These are phyloP conservation scores for Pycnomerus fuliginosus DNA, from an alignment of 2,888 invertebrate species.

Conservation along the genomic window DNA sequence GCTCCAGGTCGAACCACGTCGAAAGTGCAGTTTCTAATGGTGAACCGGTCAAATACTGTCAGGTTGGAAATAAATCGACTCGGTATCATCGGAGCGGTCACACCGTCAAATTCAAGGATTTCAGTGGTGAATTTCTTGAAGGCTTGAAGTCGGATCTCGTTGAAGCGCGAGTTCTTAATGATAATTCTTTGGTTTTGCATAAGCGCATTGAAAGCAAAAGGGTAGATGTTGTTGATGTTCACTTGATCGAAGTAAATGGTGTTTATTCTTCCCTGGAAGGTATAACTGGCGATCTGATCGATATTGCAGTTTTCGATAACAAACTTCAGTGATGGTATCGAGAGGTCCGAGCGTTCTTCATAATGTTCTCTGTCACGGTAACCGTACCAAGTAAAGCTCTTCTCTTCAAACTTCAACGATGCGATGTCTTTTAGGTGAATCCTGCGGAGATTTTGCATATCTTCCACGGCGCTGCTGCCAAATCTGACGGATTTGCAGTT, in stretches of 20 bases:
- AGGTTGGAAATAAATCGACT: slow-evolving; percentile 74
- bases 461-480: slow-evolving; percentile 59
- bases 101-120: slow-evolving; percentile 64
- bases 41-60: slow-evolving; percentile 65
- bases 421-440: slow-evolving; percentile 65
- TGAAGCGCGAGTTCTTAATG: slow-evolving; percentile 61
- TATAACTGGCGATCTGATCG: slow-evolving; percentile 54
- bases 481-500: slow-evolving; percentile 66
- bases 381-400: slow-evolving; percentile 61
- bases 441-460: slow-evolving; percentile 62
- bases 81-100: slow-evolving; percentile 61
- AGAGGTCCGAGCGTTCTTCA: slow-evolving; percentile 39
- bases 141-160: slow-evolving; percentile 66
- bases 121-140: slow-evolving; percentile 77
- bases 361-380: slow-evolving; percentile 39
- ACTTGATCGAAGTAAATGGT: slow-evolving; percentile 66
- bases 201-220: slow-evolving; percentile 76
- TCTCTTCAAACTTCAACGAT: slow-evolving; percentile 62
- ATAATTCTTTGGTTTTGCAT: slow-evolving; percentile 58
- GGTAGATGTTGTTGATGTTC: slow-evolving; percentile 61
- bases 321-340: slow-evolving; percentile 48
- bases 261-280: slow-evolving; percentile 72
- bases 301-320: slow-evolving; percentile 52
- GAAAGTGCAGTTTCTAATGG: slow-evolving; percentile 66
- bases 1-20: slow-evolving; percentile 67